Conservation (phyloP, 2,888 invertebrate genomes). For the Acanthosepion lycidas region DNA sequence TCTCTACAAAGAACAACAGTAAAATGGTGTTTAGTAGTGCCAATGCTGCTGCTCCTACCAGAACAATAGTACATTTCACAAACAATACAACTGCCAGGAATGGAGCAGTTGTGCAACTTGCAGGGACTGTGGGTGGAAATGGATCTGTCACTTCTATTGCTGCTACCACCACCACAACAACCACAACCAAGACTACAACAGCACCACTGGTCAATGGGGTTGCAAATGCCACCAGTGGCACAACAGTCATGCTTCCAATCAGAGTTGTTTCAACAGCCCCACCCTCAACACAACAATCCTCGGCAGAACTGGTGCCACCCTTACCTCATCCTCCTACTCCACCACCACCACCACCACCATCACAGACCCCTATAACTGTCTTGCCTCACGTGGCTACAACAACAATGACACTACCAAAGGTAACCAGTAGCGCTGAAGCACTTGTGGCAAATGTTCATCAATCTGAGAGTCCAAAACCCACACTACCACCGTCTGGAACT, state of each 20-base stretch:
- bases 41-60: not conserved
- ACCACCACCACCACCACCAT: slow-evolving; percentile 41
- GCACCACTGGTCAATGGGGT: slow-evolving; percentile 42
- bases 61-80: slow-evolving; percentile 16
- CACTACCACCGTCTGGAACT: slow-evolving; percentile 43
- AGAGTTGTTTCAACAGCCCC: slow-evolving; percentile 41
- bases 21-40: not conserved
- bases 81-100: not conserved
- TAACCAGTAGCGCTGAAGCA: slow-evolving; percentile 36
- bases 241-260: slow-evolving; percentile 8
- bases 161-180: slow-evolving; percentile 34
- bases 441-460: slow-evolving; percentile 23
- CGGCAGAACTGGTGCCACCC: slow-evolving; percentile 45
- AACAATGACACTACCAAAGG: slow-evolving; percentile 40
- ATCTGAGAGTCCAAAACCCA: not conserved
- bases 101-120: not conserved
- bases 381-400: slow-evolving; percentile 25
- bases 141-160: slow-evolving; percentile 11
- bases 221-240: slow-evolving; percentile 47
- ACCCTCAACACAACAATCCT: slow-evolving; percentile 42
- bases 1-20: not conserved
- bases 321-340: slow-evolving; percentile 43
- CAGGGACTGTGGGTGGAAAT: not conserved
- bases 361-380: slow-evolving; percentile 51
- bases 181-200: slow-evolving; percentile 40